These are phyloP conservation scores for Lissonota sp. DNA, from an alignment of 2,888 invertebrate species.

Conservation along the genomic window DNA sequence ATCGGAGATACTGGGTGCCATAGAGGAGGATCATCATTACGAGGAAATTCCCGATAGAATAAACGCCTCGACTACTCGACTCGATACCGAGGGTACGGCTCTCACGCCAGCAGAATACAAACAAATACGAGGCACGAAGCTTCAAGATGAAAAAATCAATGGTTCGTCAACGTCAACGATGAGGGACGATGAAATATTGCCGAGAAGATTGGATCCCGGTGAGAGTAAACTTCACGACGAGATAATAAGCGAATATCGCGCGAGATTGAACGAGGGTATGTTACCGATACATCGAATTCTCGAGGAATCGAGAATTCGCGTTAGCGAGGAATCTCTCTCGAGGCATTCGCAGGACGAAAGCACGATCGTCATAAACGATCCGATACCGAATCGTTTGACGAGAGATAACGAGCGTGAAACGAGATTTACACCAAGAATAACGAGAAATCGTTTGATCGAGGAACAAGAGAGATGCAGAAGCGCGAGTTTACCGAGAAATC, in stretches of 20 bases:
- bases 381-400: slow-evolving; percentile 73
- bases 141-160: slow-evolving; percentile 48
- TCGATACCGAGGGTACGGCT: slow-evolving; percentile 75
- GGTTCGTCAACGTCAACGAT: slow-evolving; percentile 16
- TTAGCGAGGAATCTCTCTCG: slow-evolving; percentile 78
- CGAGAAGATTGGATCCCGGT: slow-evolving; percentile 67
- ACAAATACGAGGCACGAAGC: slow-evolving; percentile 64
- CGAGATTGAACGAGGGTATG: slow-evolving; percentile 75
- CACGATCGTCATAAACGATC: slow-evolving; percentile 55
- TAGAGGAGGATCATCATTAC: slow-evolving; percentile 72
- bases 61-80: slow-evolving; percentile 57
- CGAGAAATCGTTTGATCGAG: slow-evolving; percentile 68
- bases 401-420: slow-evolving; percentile 41
- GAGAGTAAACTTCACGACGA: slow-evolving; percentile 74
- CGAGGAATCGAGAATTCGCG: slow-evolving; percentile 77
- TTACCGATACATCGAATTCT: slow-evolving; percentile 77
- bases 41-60: slow-evolving; percentile 66
- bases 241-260: slow-evolving; percentile 76
- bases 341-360: slow-evolving; percentile 70
- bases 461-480: slow-evolving; percentile 68
- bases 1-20: slow-evolving; percentile 70
- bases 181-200: slow-evolving; percentile 61
- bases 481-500: slow-evolving; percentile 57
- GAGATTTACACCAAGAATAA: slow-evolving; percentile 64
- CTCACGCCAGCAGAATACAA: slow-evolving; percentile 78